phyloP scores from a whole-genome alignment of 1,140 invertebrate species.

The Habropoda laboriosa region DNA sequence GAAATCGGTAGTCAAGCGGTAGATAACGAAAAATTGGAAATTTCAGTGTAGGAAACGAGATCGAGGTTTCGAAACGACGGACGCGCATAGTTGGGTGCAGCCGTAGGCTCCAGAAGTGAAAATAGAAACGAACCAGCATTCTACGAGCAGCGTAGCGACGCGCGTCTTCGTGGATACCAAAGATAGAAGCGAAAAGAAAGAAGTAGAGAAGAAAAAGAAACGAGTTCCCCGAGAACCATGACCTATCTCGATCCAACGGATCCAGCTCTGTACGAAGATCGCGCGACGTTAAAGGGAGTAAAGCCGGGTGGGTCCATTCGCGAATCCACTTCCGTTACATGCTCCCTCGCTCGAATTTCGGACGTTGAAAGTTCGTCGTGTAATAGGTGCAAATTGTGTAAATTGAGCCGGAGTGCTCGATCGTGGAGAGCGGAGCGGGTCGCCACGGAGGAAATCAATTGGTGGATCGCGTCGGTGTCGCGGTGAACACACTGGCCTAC shows the following conservation, averaged over 20 bases:
- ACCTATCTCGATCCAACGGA: conserved; percentile 62
- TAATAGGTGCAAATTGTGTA: conserved; percentile 24
- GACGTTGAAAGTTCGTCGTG: not conserved
- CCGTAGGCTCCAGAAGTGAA: conserved; percentile 7
- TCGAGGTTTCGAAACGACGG: too few relatives aligned
- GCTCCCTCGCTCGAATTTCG: not conserved
- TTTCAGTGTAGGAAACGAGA: not conserved
- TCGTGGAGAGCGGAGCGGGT: conserved; percentile 16
- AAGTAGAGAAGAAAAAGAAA: conserved; percentile 9
- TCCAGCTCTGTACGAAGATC: not conserved
- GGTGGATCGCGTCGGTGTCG: not conserved
- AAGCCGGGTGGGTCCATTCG: conserved; percentile 10
- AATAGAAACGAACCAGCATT: conserved; percentile 19
- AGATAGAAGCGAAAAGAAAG: conserved; percentile 68
- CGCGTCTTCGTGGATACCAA: conserved; percentile 62
- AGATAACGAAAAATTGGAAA: not conserved
- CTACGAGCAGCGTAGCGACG: not conserved
- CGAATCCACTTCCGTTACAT: not conserved
- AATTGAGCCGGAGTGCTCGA: not conserved
- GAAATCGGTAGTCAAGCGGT: too few relatives aligned
- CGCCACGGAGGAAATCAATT: conserved; percentile 34
- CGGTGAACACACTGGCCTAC: conserved; percentile 38
- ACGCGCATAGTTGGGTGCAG: not conserved
- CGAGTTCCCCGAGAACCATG: conserved; percentile 65
- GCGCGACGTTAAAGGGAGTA: not conserved